Evolutionary conservation across 2,113 vertebrate genomes (phyloP).

Genomic region (Turnix velox): DNA sequence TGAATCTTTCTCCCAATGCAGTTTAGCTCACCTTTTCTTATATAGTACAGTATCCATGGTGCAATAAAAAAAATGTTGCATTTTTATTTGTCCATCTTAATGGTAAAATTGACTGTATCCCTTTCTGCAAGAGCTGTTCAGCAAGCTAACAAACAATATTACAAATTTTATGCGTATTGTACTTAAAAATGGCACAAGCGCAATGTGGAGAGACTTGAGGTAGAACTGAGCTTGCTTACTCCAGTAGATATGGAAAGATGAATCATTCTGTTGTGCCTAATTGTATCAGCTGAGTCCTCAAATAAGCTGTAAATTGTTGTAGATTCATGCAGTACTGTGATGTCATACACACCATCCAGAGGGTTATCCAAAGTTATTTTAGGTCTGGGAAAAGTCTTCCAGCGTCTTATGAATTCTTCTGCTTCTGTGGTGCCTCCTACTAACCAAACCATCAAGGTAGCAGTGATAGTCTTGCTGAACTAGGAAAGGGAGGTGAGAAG

Average conservation of each 20-base stretch:
- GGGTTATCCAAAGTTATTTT: neutral
- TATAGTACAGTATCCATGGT: neutral
- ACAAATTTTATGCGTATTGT: neutral
- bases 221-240: neutral
- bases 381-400: neutral
- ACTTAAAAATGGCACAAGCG: neutral
- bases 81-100: neutral
- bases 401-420: neutral
- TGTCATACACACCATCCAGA: neutral
- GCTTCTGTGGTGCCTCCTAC: neutral
- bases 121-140: neutral
- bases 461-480: neutral
- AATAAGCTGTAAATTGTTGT: neutral
- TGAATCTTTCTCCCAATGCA: neutral
- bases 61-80: neutral
- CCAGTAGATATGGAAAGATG: neutral
- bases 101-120: neutral
- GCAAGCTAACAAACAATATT: neutral
- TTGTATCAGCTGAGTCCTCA: neutral
- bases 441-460: neutral
- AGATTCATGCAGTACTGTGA: neutral
- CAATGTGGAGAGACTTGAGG: neutral
- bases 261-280: neutral
- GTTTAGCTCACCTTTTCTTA: neutral
- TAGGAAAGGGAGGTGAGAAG: neutral